phyloP scores from a whole-genome alignment of 2,797 vertebrate genomes.

The Myotis daubentonii region DNA sequence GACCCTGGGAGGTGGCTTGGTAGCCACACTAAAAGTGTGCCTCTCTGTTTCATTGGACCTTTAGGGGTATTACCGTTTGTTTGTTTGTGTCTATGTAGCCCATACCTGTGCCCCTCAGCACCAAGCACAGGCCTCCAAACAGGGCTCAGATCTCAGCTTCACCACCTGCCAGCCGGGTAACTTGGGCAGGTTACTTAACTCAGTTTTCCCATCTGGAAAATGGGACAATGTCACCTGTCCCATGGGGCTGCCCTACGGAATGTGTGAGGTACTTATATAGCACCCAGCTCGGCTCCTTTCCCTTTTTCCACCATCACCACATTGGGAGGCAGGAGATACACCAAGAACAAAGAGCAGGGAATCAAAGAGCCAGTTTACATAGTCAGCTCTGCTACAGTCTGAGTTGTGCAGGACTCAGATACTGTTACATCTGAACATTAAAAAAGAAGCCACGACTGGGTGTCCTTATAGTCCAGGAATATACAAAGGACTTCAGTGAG shows the following conservation, averaged over 20 bases:
- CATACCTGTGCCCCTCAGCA: accelerated
- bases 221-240: background rate
- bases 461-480: too few species aligned
- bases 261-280: background rate
- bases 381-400: background rate
- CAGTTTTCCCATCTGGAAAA: background rate
- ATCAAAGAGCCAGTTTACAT: background rate
- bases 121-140: background rate
- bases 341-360: too few species aligned
- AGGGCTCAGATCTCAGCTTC: background rate
- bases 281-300: background rate
- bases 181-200: background rate
- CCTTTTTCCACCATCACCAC: background rate
- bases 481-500: background rate
- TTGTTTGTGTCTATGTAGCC: background rate
- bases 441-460: accelerated
- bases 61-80: background rate
- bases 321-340: background rate
- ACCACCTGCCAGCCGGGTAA: background rate
- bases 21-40: accelerated
- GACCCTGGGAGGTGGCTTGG: background rate
- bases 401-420: background rate
- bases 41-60: background rate
- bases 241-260: background rate
- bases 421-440: background rate